A percentile compares a stretch with the other conserved stretches of the same genome.
phyloP scores from a whole-genome alignment of 2,797 vertebrate species.

The Rhinatrema bivittatum region DNA sequence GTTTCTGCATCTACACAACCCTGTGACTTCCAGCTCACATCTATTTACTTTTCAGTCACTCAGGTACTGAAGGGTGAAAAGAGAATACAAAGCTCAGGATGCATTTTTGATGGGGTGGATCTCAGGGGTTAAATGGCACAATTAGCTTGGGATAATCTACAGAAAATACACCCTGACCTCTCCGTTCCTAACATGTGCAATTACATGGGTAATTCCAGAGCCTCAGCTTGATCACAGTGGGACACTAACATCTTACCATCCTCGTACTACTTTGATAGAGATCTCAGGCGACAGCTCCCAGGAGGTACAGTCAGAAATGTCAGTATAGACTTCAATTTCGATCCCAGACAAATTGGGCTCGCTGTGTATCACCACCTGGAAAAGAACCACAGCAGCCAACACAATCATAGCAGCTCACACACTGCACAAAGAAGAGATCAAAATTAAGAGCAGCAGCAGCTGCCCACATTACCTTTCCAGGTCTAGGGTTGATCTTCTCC shows the following conservation, averaged over 20 bases:
- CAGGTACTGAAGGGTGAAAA: no score
- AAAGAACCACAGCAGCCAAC: background rate
- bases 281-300: constrained; percentile 76
- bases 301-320: constrained; percentile 68
- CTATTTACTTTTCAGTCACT: no score
- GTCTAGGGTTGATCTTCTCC: constrained; percentile 78
- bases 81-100: no score
- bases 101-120: no score
- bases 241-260: constrained; percentile 83
- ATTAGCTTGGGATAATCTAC: no score
- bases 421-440: background rate
- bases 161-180: no score
- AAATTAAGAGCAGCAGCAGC: background rate
- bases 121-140: no score
- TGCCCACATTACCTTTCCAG: constrained; percentile 78
- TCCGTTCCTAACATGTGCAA: no score
- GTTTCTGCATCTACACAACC: no score
- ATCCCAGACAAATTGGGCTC: constrained; percentile 57
- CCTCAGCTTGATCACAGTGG: no score
- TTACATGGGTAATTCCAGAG: no score
- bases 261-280: constrained; percentile 77
- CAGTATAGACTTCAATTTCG: constrained; percentile 65
- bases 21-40: no score
- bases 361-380: constrained; percentile 75
- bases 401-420: background rate